Conservation (phyloP, 2,113 vertebrate species). For the Malurus elegans region DNA sequence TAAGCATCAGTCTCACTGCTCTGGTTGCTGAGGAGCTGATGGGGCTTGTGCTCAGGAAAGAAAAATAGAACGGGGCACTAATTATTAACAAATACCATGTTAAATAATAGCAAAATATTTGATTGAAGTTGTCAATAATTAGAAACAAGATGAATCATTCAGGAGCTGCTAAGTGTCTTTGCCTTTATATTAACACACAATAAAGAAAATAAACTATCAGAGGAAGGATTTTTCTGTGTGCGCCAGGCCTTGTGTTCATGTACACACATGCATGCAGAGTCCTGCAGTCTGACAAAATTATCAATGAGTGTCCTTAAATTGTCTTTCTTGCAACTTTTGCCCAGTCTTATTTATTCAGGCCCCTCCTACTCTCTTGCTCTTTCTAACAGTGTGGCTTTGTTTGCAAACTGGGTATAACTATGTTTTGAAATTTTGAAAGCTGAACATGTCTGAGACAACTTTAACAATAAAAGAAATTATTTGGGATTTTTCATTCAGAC, state of each 20-base stretch:
- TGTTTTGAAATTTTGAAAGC: background rate
- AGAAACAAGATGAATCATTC: background rate
- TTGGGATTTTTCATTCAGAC: background rate
- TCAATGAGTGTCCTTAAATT: background rate
- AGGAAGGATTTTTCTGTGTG: background rate
- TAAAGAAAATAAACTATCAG: background rate
- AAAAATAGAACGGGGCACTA: background rate
- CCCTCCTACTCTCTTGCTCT: background rate
- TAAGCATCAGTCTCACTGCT: background rate
- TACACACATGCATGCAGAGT: background rate
- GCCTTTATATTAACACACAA: background rate
- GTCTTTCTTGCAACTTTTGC: background rate
- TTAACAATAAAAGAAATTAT: background rate
- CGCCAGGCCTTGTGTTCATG: background rate
- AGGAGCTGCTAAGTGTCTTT: background rate
- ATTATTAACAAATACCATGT: background rate
- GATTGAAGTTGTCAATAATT: background rate
- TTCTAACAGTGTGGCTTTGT: background rate
- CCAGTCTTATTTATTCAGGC: background rate
- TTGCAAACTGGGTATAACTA: background rate
- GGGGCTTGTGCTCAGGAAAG: background rate
- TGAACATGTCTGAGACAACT: background rate
- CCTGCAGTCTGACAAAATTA: background rate
- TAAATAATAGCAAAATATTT: background rate
- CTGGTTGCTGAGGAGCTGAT: background rate